Evolutionary conservation across 2,797 vertebrate genomes (phyloP).

Genomic region (Danio kyathit): DNA sequence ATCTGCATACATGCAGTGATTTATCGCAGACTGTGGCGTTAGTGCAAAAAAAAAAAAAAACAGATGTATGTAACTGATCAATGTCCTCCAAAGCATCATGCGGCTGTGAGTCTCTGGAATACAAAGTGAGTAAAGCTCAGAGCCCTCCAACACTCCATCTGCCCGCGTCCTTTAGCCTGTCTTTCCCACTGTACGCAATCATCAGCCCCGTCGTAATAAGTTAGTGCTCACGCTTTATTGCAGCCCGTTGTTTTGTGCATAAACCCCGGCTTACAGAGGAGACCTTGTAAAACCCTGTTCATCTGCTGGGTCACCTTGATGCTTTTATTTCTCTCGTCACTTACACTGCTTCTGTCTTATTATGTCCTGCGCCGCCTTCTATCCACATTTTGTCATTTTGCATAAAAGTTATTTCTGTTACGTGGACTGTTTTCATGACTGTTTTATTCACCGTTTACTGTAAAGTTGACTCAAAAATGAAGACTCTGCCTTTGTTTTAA

Average conservation of each 20-base stretch:
- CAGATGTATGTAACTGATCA: conserved; percentile 15
- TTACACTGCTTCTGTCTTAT: conserved; percentile 21
- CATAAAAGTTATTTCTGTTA: not conserved
- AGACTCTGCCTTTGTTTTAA: too few relatives aligned
- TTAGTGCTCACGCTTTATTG: conserved; percentile 40
- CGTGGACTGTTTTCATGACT: too few relatives aligned
- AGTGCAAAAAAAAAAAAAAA: not conserved
- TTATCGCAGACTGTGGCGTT: not conserved
- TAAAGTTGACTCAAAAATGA: too few relatives aligned
- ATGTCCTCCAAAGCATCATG: not conserved
- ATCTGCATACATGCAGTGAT: not conserved
- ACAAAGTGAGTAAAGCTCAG: conserved; percentile 18
- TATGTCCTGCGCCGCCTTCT: conserved; percentile 54
- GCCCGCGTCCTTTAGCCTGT: conserved; percentile 27
- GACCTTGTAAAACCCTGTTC: conserved; percentile 43
- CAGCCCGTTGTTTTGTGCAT: conserved; percentile 29
- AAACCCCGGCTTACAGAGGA: conserved; percentile 4
- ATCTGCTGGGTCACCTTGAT: conserved; percentile 54
- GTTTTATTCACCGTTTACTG: too few relatives aligned
- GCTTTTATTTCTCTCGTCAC: conserved; percentile 11
- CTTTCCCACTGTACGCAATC: conserved; percentile 34
- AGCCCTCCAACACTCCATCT: conserved; percentile 23
- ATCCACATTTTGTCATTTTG: conserved; percentile 42
- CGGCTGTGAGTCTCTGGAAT: conserved; percentile 21
- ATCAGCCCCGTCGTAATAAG: conserved; percentile 33